A percentile compares a stretch with the other conserved stretches of the same genome.
Evolutionary conservation across 2,888 invertebrate genomes (phyloP).

Genomic region (Scaptomyza cyrtandrae): DNA sequence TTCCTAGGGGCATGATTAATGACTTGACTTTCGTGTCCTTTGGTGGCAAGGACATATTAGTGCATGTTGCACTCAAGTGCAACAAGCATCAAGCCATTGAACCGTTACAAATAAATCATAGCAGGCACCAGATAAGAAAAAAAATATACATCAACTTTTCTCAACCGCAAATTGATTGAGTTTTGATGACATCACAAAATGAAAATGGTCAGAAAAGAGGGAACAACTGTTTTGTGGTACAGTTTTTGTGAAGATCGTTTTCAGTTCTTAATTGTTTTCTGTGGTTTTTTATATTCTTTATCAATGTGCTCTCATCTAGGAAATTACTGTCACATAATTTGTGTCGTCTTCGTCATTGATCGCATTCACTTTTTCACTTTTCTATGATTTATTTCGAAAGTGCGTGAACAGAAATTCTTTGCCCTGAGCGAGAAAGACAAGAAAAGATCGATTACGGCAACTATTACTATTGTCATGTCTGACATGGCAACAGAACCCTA

Average conservation of each 20-base stretch:
- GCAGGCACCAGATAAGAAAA: conserved; percentile 10
- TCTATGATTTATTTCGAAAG: conserved; percentile 58
- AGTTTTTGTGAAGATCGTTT: conserved; percentile 33
- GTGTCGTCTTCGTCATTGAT: conserved; percentile 29
- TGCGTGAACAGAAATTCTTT: conserved; percentile 46
- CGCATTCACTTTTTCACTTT: conserved; percentile 38
- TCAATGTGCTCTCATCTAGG: conserved; percentile 72
- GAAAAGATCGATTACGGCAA: conserved; percentile 64
- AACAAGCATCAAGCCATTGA: conserved; percentile 53
- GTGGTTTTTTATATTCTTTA: conserved; percentile 48
- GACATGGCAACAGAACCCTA: conserved; percentile 30
- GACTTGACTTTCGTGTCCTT: conserved; percentile 36
- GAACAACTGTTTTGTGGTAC: conserved; percentile 19
- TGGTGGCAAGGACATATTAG: conserved; percentile 46
- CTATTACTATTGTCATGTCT: conserved; percentile 29
- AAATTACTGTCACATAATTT: conserved; percentile 72
- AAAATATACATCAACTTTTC: conserved; percentile 36
- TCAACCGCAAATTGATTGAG: conserved; percentile 72
- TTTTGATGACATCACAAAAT: conserved; percentile 66
- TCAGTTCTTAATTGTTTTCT: conserved; percentile 18
- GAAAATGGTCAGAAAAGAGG: conserved; percentile 22
- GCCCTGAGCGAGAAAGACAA: conserved; percentile 23
- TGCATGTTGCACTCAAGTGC: conserved; percentile 67
- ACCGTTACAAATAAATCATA: conserved; percentile 71
- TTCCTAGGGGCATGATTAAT: conserved; percentile 68